These are phyloP conservation scores for Corbicula japonica DNA, from an alignment of 2,888 invertebrate genomes.

Conservation along the genomic window DNA sequence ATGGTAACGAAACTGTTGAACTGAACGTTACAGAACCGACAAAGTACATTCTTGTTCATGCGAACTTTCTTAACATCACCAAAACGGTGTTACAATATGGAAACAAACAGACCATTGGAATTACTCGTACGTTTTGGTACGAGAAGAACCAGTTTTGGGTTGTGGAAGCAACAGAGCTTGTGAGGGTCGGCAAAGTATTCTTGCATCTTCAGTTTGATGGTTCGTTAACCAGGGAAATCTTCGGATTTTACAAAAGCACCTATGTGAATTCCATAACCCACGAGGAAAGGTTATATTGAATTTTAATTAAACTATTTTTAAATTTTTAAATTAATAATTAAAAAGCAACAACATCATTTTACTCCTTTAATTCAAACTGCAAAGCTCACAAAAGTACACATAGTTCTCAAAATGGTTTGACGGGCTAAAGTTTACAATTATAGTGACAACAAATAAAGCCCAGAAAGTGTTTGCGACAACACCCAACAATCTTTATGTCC, in stretches of 20 bases:
- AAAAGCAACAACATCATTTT: no score
- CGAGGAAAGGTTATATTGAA: slow-evolving; percentile 80
- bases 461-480: no score
- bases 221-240: slow-evolving; percentile 90
- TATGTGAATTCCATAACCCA: slow-evolving; percentile 87
- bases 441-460: no score
- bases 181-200: slow-evolving; percentile 77
- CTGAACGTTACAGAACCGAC: slow-evolving; percentile 83
- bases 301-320: no score
- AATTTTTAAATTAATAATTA: no score
- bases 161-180: slow-evolving; percentile 76
- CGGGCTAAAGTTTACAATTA: no score
- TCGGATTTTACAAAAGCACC: slow-evolving; percentile 91
- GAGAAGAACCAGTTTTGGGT: slow-evolving; percentile 87
- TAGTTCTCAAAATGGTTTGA: no score
- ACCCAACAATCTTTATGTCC: no score
- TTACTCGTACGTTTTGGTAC: slow-evolving; percentile 84
- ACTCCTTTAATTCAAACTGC: no score
- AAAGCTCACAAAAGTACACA: no score
- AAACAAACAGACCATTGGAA: slow-evolving; percentile 56
- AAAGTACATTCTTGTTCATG: slow-evolving; percentile 87
- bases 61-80: slow-evolving; percentile 89
- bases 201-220: slow-evolving; percentile 90
- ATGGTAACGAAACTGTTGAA: slow-evolving; percentile 83
- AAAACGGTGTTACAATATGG: slow-evolving; percentile 83